Conservation (phyloP, 2,888 invertebrate species). For the Drosophila sordidapex region DNA sequence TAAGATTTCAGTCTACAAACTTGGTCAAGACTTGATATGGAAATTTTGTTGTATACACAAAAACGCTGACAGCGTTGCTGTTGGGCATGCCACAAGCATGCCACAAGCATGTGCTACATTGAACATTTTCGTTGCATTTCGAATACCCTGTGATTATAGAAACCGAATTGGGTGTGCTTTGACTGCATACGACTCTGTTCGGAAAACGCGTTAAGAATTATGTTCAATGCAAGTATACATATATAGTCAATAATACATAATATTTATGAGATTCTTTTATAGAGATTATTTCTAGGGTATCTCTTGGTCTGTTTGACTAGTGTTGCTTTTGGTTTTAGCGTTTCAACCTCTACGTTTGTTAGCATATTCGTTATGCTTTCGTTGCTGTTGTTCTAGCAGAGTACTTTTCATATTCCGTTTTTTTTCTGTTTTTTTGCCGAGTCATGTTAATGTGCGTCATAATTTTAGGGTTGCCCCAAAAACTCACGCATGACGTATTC, state of each 20-base stretch:
- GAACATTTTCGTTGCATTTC: conserved; percentile 33
- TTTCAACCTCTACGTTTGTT: conserved; percentile 5
- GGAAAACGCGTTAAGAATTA: not conserved
- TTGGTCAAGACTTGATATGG: not conserved
- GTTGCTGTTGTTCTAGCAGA: conserved; percentile 12
- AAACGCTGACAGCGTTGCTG: conserved; percentile 12
- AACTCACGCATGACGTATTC: conserved; percentile 36
- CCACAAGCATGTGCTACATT: conserved; percentile 39
- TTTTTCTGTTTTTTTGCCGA: conserved; percentile 18
- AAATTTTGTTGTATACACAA: not conserved
- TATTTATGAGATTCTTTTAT: not conserved
- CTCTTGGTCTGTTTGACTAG: not conserved
- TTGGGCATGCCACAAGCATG: conserved; percentile 28
- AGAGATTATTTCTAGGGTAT: not conserved
- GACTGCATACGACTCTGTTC: not conserved
- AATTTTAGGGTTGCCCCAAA: conserved; percentile 29
- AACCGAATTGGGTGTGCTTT: not conserved
- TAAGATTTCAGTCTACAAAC: not conserved
- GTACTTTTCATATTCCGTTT: conserved; percentile 15
- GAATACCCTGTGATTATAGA: not conserved
- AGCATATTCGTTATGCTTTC: conserved; percentile 5
- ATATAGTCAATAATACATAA: not conserved
- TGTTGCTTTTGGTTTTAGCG: not conserved
- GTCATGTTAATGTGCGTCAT: conserved; percentile 48
- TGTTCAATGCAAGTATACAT: not conserved